Evolutionary conservation across 2,888 invertebrate species (phyloP).

Genomic region (Ganaspis brasiliensis): DNA sequence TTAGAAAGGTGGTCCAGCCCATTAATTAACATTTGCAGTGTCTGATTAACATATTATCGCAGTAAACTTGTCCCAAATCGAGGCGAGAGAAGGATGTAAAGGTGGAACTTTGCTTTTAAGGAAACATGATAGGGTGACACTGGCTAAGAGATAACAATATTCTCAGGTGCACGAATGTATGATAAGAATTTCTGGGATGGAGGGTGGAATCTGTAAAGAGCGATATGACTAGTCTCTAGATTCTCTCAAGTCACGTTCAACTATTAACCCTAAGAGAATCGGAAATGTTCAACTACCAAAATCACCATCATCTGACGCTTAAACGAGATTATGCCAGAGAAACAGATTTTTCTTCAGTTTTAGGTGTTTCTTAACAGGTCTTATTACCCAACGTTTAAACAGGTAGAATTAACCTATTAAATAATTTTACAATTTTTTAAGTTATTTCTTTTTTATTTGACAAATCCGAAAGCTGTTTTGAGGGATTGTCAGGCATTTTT

Average conservation of each 20-base stretch:
- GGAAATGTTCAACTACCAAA: conserved; percentile 67
- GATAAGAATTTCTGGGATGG: conserved; percentile 37
- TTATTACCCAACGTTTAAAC: too few relatives aligned
- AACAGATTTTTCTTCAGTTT: conserved; percentile 24
- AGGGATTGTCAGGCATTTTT: too few relatives aligned
- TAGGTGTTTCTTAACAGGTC: too few relatives aligned
- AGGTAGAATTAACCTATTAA: too few relatives aligned
- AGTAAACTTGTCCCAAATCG: conserved; percentile 65
- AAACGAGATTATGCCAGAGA: conserved; percentile 22
- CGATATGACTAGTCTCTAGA: conserved; percentile 51
- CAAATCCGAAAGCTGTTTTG: too few relatives aligned
- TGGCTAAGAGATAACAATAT: conserved; percentile 10
- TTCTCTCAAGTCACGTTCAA: conserved; percentile 70
- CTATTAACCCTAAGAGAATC: conserved; percentile 74
- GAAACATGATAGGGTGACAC: conserved; percentile 62
- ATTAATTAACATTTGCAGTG: conserved; percentile 74
- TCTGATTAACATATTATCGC: conserved; percentile 76
- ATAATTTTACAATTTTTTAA: too few relatives aligned
- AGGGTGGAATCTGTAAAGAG: conserved; percentile 51
- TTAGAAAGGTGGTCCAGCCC: conserved; percentile 52
- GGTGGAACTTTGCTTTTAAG: conserved; percentile 61
- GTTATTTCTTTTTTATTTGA: too few relatives aligned
- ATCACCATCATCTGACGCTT: conserved; percentile 46
- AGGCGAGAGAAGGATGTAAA: conserved; percentile 53
- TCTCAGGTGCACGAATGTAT: conserved; percentile 29